Percentiles rank a stretch among this genome's conserved stretches.
Conservation (phyloP, 2,113 vertebrate species). For the Leptobrachium leishanense region DNA sequence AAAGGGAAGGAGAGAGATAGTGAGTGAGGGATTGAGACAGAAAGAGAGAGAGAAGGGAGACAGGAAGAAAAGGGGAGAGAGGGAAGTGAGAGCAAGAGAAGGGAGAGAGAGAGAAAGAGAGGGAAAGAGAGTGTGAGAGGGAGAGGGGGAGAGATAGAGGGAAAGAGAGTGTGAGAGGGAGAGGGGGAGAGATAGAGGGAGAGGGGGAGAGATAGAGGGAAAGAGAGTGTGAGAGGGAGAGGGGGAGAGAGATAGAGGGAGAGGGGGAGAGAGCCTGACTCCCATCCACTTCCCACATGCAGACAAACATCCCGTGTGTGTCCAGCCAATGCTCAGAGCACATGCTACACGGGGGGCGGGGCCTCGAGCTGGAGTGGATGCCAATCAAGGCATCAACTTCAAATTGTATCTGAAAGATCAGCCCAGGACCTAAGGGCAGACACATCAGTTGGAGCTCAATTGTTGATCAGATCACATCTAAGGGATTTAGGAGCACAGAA, state of each 20-base stretch:
- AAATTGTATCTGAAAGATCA: conserved; percentile 97
- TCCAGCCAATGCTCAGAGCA: conserved; percentile 75
- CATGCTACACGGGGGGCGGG: conserved; percentile 81
- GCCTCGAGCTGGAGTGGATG: conserved; percentile 86
- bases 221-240: no score
- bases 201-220: no score
- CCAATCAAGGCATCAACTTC: conserved; percentile 99
- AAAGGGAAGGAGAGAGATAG: no score
- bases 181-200: no score
- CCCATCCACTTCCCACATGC: conserved; percentile 16
- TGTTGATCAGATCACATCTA: conserved; percentile 95
- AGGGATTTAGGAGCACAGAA: conserved; percentile 83
- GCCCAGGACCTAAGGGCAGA: conserved; percentile 92
- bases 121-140: no score
- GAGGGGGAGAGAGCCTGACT: conserved; percentile 1
- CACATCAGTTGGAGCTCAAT: conserved; percentile 96
- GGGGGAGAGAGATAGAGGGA: not conserved
- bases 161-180: no score
- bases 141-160: no score
- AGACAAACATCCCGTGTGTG: conserved; percentile 48
- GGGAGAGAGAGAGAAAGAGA: no score
- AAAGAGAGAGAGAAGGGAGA: no score
- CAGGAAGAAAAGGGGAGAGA: no score
- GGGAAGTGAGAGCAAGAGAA: no score
- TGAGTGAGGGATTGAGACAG: no score